A percentile compares a stretch with the other conserved stretches of the same genome.
Evolutionary conservation across 2,888 invertebrate species (phyloP).

Genomic region (Hofmannophila pseudospretella): DNA sequence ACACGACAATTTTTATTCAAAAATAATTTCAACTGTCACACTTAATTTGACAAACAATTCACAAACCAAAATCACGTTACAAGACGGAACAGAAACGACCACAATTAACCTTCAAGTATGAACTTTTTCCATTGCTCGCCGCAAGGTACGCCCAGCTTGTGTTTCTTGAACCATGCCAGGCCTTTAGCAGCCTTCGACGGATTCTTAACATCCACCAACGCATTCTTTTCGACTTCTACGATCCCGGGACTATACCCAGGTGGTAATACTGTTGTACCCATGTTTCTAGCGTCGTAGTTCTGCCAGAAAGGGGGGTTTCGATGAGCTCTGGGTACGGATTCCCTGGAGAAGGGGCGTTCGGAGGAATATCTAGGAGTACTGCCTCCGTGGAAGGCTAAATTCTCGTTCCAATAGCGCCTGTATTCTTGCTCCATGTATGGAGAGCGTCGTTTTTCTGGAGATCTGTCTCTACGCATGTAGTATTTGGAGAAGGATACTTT

Average conservation of each 20-base stretch:
- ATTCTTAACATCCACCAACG: background rate
- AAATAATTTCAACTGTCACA: background rate
- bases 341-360: slow-evolving; percentile 16
- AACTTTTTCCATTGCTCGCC: slow-evolving; percentile 47
- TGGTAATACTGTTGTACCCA: slow-evolving; percentile 3
- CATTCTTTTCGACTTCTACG: background rate
- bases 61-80: slow-evolving; percentile 17
- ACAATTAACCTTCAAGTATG: slow-evolving; percentile 33
- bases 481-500: slow-evolving; percentile 22
- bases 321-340: background rate
- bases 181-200: slow-evolving; percentile 21
- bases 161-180: slow-evolving; percentile 44
- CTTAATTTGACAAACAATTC: slow-evolving; percentile 9
- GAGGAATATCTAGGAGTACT: slow-evolving; percentile 22
- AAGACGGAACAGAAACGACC: background rate
- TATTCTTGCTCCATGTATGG: slow-evolving; percentile 57
- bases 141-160: slow-evolving; percentile 35
- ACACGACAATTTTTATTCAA: slow-evolving; percentile 3
- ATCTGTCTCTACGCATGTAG: slow-evolving; percentile 17
- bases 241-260: background rate
- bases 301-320: slow-evolving; percentile 22
- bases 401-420: slow-evolving; percentile 48
- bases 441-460: slow-evolving; percentile 21
- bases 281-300: slow-evolving; percentile 40
- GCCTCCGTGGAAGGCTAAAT: slow-evolving; percentile 33